Percentiles rank a stretch among this genome's conserved stretches.
These are phyloP conservation scores for Esox niger DNA, from an alignment of 2,113 vertebrate genomes.

Conservation along the genomic window DNA sequence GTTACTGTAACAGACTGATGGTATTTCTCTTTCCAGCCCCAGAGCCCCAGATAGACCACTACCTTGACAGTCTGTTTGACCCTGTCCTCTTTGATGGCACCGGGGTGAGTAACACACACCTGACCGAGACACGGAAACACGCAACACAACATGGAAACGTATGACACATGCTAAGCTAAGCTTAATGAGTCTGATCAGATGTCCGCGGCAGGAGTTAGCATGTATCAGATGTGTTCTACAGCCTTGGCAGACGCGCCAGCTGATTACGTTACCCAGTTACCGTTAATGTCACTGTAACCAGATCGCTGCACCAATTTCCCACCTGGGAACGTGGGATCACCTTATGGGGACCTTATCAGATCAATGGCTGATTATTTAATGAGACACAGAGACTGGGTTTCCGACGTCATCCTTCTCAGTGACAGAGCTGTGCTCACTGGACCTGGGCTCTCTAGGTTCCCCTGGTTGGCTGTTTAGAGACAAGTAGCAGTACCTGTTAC, in stretches of 20 bases:
- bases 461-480: no score
- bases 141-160: conserved; percentile 7
- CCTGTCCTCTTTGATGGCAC: conserved; percentile 86
- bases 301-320: conserved; percentile 62
- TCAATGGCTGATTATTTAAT: conserved; percentile 69
- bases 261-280: conserved; percentile 71
- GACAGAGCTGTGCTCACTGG: no score
- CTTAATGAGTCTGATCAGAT: conserved; percentile 66
- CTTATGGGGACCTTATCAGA: conserved; percentile 68
- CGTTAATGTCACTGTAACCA: conserved; percentile 57
- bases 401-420: conserved; percentile 26
- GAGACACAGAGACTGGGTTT: no score
- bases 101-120: conserved; percentile 69
- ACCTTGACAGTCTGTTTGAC: conserved; percentile 93
- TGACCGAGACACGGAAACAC: conserved; percentile 9
- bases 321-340: conserved; percentile 54
- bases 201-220: conserved; percentile 67
- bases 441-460: no score
- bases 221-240: conserved; percentile 74
- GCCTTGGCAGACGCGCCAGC: conserved; percentile 55
- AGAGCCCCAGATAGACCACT: conserved; percentile 83
- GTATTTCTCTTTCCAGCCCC: conserved; percentile 59
- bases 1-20: no score
- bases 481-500: no score
- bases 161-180: no score